A percentile compares a stretch with the other conserved stretches of the same genome.
phyloP scores from a whole-genome alignment of 2,888 invertebrate genomes.

The Dendrolimus houi region DNA sequence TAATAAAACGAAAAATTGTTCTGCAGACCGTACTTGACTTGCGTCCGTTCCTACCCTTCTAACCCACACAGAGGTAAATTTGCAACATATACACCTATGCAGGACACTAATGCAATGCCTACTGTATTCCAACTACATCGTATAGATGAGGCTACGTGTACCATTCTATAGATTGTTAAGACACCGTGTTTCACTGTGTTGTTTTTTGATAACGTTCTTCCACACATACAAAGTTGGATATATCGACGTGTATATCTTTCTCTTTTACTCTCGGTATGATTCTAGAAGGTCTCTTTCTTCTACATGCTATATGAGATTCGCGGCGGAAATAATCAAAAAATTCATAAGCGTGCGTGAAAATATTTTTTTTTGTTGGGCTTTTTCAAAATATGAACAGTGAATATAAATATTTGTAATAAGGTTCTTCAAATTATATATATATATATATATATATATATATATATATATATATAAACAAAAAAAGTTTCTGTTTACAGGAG shows the following conservation, averaged over 20 bases:
- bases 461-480: background rate
- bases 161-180: slow-evolving; percentile 12
- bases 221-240: slow-evolving; percentile 22
- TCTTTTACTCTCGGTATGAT: slow-evolving; percentile 8
- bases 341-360: too few relatives aligned
- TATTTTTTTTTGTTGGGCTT: too few relatives aligned
- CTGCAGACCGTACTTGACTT: slow-evolving; percentile 36
- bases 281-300: slow-evolving; percentile 11
- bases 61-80: slow-evolving; percentile 22
- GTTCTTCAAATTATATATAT: too few relatives aligned
- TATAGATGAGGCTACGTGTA: slow-evolving; percentile 30
- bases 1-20: slow-evolving; percentile 8
- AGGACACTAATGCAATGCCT: slow-evolving; percentile 17
- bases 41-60: slow-evolving; percentile 62
- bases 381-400: too few relatives aligned
- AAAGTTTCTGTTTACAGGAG: background rate
- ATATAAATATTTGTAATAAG: too few relatives aligned
- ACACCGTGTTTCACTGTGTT: slow-evolving; percentile 21
- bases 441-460: too few relatives aligned
- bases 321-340: too few relatives aligned
- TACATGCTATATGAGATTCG: slow-evolving; percentile 10
- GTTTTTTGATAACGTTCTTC: slow-evolving; percentile 20
- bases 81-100: slow-evolving; percentile 12
- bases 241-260: slow-evolving; percentile 28
- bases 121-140: slow-evolving; percentile 23